Base-by-base conservation (phyloP, 2,113 vertebrate species). In the Mirza zaza region DNA sequence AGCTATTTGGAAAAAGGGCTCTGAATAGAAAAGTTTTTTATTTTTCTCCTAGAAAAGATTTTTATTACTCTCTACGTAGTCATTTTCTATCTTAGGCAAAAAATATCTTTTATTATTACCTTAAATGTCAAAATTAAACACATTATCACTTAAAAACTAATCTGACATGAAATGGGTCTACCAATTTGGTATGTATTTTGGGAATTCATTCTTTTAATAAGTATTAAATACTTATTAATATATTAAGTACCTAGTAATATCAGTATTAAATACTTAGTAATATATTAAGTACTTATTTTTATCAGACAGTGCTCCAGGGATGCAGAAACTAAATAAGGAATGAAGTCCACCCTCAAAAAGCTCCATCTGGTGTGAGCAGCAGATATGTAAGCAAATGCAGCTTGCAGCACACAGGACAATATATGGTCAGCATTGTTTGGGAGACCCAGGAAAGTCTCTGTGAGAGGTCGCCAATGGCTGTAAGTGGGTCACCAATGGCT, bases 241-340 rank as follows among this genome's bases (percentile, higher is more conserved):
- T 95, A 70, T 95, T 79, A 71, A 70, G 34, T 79, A 70, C 3
- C 42, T 45, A n/a, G n/a, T n/a, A n/a, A n/a, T n/a, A n/a, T n/a
- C n/a, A n/a, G n/a, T n/a, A n/a, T n/a, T n/a, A n/a, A n/a, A n/a
- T n/a, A n/a, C n/a, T n/a, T n/a, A n/a, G n/a, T n/a, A n/a, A 91
- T 63, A 79, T 95, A 70, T 95, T 79, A 70, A 70, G 34, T 79
- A 70, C 4, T 50, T 77, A 48, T 42, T 95, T 89, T 86, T 61
- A 55, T 27, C 21, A 86, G 34, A 12, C 21, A 95, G 25, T 94
- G 34, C 80, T 68, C 25, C 32, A 85, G 13, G 32, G 17, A 57
- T 34, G 32, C 25, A 10, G 34, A 77, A 90, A 73, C 67, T 55
- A 93, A 87, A 68, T 59, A 32, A 85, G 32, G 61, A 77, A 52